Percentiles rank a stretch among this genome's conserved stretches.
phyloP scores from a whole-genome alignment of 2,113 vertebrate species.

The Paratilapia polleni region DNA sequence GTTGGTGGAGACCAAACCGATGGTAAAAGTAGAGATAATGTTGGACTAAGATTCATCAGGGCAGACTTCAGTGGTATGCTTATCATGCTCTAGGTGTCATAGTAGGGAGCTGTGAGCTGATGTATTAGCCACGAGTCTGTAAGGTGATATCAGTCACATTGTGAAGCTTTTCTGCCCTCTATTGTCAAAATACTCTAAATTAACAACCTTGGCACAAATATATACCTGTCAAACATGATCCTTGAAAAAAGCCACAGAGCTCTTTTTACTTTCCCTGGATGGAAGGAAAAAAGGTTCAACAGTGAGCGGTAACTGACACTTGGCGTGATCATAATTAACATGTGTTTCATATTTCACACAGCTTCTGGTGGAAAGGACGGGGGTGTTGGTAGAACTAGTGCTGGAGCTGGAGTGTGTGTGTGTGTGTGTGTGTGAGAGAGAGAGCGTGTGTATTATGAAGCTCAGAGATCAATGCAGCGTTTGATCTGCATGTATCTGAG shows the following conservation, averaged over 20 bases:
- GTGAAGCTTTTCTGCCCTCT: neutral
- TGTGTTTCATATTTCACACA: constrained; percentile 66
- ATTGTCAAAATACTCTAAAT: constrained; percentile 11
- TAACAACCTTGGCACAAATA: neutral
- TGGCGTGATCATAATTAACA: constrained; percentile 58
- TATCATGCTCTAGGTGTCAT: neutral
- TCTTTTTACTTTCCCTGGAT: constrained; percentile 5
- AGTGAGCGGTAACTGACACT: constrained; percentile 43
- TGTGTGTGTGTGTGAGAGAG: constrained; percentile 17
- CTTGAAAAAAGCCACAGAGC: neutral
- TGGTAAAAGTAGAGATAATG: neutral
- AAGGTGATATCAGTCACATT: neutral
- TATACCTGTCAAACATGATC: neutral
- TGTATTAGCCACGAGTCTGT: neutral
- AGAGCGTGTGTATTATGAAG: constrained; percentile 40
- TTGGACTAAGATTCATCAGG: neutral
- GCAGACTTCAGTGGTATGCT: neutral
- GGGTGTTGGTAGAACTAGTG: constrained; percentile 27
- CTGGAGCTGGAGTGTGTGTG: constrained; percentile 16
- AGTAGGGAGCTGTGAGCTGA: neutral
- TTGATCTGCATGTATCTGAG: constrained; percentile 75
- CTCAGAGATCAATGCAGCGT: constrained; percentile 71
- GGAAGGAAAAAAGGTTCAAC: constrained; percentile 24
- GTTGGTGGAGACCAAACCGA: neutral
- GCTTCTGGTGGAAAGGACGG: constrained; percentile 42